Conservation (phyloP, 2,797 vertebrate genomes). For the Poliocrania exsul region DNA sequence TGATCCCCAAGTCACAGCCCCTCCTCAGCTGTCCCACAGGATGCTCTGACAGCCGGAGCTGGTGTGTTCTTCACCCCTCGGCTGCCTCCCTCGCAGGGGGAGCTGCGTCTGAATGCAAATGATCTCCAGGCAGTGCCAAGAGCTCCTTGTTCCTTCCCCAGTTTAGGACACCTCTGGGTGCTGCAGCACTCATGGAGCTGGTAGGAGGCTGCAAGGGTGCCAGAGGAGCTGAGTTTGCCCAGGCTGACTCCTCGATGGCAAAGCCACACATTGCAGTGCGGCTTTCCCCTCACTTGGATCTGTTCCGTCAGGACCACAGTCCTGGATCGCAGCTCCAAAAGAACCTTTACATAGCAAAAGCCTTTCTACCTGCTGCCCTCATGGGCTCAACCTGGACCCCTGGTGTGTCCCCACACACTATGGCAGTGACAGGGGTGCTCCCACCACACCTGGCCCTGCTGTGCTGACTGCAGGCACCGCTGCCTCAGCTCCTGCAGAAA, state of each 20-base stretch:
- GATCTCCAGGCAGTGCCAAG: conserved; percentile 16
- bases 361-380: background rate
- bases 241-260: background rate
- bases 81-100: background rate
- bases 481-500: background rate
- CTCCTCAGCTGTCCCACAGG: background rate
- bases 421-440: rapidly evolving
- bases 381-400: rapidly evolving
- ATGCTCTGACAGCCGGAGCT: background rate
- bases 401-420: background rate
- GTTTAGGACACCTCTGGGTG: conserved; percentile 19
- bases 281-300: background rate
- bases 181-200: background rate
- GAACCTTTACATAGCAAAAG: rapidly evolving
- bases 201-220: background rate
- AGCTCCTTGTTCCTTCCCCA: conserved; percentile 42
- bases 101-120: conserved; percentile 25
- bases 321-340: rapidly evolving
- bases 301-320: background rate
- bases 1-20: rapidly evolving
- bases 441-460: background rate
- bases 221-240: background rate
- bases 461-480: rapidly evolving
- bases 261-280: background rate
- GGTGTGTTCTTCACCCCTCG: background rate